Percentiles rank a stretch among this genome's conserved stretches.
Evolutionary conservation across 2,113 vertebrate species (phyloP).

Genomic region (Solea solea): DNA sequence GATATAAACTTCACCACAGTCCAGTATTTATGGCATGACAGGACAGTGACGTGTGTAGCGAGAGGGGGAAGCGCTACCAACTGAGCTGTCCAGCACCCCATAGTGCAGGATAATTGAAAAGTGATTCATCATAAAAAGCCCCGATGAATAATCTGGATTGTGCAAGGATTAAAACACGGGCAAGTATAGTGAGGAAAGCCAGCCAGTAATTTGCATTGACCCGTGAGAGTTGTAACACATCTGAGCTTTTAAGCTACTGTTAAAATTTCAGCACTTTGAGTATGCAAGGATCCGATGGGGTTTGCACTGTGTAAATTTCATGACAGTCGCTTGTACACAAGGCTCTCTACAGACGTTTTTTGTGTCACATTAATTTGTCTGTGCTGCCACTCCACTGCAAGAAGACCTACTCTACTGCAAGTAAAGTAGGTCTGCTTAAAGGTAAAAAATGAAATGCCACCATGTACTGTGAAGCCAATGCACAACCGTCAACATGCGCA

Average conservation of each 20-base stretch:
- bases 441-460: constrained; percentile 14
- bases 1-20: constrained; percentile 1
- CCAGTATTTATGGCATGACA: constrained; percentile 9
- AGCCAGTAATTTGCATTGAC: constrained; percentile 16
- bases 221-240: constrained; percentile 18
- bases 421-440: too few relatives aligned
- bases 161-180: constrained; percentile 1
- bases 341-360: background rate
- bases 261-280: background rate
- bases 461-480: constrained; percentile 8
- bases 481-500: constrained; percentile 26
- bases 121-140: constrained; percentile 22
- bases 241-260: constrained; percentile 1
- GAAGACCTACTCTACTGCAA: background rate
- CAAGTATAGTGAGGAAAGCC: constrained; percentile 22
- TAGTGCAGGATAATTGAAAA: background rate
- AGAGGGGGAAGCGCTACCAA: too few relatives aligned
- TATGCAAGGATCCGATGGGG: background rate
- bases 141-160: constrained; percentile 21
- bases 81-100: too few relatives aligned
- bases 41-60: too few relatives aligned
- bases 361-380: background rate
- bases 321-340: background rate
- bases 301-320: background rate
- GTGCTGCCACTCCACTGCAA: background rate